Conservation (phyloP, 2,113 vertebrate species). For the Fulmarus glacialis region DNA sequence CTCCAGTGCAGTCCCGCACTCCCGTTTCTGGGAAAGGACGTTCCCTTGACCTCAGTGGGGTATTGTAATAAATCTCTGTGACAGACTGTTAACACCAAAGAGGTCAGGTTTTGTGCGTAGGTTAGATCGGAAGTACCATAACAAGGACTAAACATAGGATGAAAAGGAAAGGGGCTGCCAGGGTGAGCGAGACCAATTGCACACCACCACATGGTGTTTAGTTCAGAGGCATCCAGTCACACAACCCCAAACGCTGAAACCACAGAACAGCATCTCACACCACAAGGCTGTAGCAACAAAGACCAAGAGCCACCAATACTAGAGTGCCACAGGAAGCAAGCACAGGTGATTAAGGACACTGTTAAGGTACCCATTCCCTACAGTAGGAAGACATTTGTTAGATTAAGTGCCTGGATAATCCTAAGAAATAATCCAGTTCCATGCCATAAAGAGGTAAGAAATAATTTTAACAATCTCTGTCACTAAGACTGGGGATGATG, state of each 20-base stretch:
- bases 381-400: not conserved
- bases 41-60: not conserved
- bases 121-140: not conserved
- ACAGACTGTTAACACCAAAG: not conserved
- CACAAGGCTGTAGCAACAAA: not conserved
- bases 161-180: not conserved
- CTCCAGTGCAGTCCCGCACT: not conserved
- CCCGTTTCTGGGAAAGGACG: not conserved
- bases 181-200: not conserved
- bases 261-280: not conserved
- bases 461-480: not conserved
- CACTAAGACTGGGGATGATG: not conserved
- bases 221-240: not conserved
- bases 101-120: not conserved
- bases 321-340: not conserved
- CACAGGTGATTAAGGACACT: not conserved
- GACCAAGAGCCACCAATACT: not conserved
- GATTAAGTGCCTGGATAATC: not conserved
- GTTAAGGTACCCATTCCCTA: not conserved
- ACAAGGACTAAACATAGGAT: not conserved
- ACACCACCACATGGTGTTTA: not conserved
- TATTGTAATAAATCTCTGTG: not conserved
- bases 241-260: not conserved
- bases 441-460: not conserved
- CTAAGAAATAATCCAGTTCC: not conserved